These are phyloP conservation scores for Agrypnia vestita DNA, from an alignment of 1,140 invertebrate genomes.

Conservation along the genomic window DNA sequence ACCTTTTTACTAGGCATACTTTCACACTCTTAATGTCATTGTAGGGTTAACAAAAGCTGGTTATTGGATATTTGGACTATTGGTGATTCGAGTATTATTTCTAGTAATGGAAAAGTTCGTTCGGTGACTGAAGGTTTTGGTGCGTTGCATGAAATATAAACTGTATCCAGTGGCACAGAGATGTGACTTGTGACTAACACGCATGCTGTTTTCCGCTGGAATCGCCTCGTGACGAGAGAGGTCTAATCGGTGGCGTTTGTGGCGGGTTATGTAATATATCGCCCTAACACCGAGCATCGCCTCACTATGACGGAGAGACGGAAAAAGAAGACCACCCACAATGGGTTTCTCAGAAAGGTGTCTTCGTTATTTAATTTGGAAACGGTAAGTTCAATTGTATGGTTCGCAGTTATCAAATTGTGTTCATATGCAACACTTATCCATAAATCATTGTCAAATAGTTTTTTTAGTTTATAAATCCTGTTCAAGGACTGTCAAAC, in stretches of 20 bases:
- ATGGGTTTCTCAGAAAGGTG: conserved; percentile 89
- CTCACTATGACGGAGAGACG: conserved; percentile 82
- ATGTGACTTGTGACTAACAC: conserved; percentile 61
- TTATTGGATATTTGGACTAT: conserved; percentile 46
- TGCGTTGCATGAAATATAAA: conserved; percentile 53
- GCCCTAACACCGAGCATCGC: conserved; percentile 62
- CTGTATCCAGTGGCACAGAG: conserved; percentile 46
- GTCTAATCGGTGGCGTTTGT: conserved; percentile 50
- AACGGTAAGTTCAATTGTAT: conserved; percentile 76
- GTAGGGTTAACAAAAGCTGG: conserved; percentile 47
- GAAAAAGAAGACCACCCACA: conserved; percentile 83
- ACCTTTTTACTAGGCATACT: conserved; percentile 24
- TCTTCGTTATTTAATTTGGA: conserved; percentile 90
- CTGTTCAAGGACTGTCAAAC: too few species aligned
- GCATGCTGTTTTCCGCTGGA: conserved; percentile 54
- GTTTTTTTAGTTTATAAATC: too few species aligned
- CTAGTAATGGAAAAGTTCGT: conserved; percentile 58
- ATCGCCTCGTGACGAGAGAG: background rate
- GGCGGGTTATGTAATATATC: conserved; percentile 66
- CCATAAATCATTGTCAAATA: too few species aligned
- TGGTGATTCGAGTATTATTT: conserved; percentile 52
- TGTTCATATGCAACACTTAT: too few species aligned
- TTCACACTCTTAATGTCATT: conserved; percentile 15
- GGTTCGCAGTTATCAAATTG: too few species aligned
- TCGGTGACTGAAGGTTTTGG: conserved; percentile 58